Evolutionary conservation across 1,140 invertebrate species (phyloP), one percentile per base, ranked within the genome.

Genomic region (Leptinotarsa undecemlineata): DNA sequence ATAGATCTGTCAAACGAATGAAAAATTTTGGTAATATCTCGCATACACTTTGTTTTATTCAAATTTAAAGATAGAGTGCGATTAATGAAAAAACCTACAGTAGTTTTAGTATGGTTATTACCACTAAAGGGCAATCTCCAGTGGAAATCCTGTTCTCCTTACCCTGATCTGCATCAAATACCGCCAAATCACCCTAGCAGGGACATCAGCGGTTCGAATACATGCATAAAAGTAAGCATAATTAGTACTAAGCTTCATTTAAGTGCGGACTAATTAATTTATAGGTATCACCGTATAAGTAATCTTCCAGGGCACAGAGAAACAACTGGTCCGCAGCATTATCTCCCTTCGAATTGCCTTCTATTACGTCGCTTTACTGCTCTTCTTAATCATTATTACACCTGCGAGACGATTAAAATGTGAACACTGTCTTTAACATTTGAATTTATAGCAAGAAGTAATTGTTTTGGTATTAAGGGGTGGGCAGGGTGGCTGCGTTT

Each of bases 221-320:
- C 75, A 78, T 69, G 62, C 75, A 81, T 81, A 81, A 81, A 79
- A 79, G 80, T 81, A 78, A 81, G 75, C 77, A 72, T 81, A 81
- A 79, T 81, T 81, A 76, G 73, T 76, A 74, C 73, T 76, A 72
- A 74, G 76, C 78, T 79, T 81, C 76, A 76, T 79, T 77, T 78
- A 81, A 81, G 72, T 76, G 74, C 71, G 68, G 67, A 73, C 78
- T 81, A 81, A 81, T 81, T 78, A 81, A 81, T 81, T 81, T 81
- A 81, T 81, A 77, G 80, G 73, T 81, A 81, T 79, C 75, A 79
- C 77, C 77, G 78, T 79, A 72, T 76, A 80, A 78, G 79, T 80
- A 80, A 78, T 77, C 78, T 79, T 71, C 75, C 48, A 72, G 64
- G 70, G 70, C 57, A 19, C 57, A 8, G 64, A 20, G 19, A 26